Conservation (phyloP, 2,888 invertebrate species). For the Tipula unca region DNA sequence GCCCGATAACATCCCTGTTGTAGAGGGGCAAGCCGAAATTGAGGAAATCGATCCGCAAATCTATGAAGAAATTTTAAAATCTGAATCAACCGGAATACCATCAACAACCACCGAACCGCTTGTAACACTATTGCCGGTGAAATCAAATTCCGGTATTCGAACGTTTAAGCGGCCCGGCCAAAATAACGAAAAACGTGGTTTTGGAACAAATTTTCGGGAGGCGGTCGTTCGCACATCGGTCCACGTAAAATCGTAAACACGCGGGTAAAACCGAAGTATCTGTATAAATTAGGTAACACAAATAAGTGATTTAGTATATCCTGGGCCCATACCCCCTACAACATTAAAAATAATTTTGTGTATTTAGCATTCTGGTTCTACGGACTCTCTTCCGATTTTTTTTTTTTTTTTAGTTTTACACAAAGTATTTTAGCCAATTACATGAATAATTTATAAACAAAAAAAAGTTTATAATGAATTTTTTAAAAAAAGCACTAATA, state of each 20-base stretch:
- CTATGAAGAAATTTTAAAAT: conserved; percentile 40
- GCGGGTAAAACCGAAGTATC: background rate
- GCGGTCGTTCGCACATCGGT: conserved; percentile 16
- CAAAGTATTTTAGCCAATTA: background rate
- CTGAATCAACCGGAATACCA: conserved; percentile 23
- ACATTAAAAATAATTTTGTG: background rate
- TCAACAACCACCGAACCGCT: conserved; percentile 34
- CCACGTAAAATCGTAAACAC: background rate
- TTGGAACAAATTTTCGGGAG: background rate
- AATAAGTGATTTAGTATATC: background rate
- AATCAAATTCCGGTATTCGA: conserved; percentile 70
- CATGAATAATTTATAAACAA: background rate
- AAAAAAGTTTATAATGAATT: background rate
- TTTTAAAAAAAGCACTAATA: background rate
- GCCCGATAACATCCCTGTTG: background rate
- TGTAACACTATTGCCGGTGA: conserved; percentile 64
- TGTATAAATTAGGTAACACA: background rate
- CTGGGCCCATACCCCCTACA: background rate
- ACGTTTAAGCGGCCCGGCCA: conserved; percentile 52
- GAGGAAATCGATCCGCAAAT: conserved; percentile 41
- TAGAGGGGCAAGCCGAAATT: conserved; percentile 39
- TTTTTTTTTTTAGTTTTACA: background rate
- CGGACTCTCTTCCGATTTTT: background rate
- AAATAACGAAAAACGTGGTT: background rate
- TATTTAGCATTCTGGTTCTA: conserved; percentile 8